These are phyloP conservation scores for Sanderia malayensis DNA, from an alignment of 30 jellyfish, hydroid and myxozoan species.

Conservation along the genomic window DNA sequence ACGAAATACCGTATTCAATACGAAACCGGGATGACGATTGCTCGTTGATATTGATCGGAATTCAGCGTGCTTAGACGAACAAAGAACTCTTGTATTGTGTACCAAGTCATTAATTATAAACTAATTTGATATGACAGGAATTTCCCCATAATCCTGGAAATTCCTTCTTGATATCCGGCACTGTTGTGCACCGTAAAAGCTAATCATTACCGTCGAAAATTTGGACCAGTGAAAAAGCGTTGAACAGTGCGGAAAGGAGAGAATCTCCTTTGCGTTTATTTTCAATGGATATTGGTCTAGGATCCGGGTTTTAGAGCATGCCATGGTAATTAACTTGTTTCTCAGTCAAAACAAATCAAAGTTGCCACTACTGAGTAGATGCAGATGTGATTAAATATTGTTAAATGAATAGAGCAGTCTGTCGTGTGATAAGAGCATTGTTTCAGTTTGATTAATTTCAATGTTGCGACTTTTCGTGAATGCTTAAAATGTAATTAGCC, in stretches of 20 bases:
- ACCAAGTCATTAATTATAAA: no score
- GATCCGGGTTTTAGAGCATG: neutral
- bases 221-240: no score
- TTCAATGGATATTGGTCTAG: no score
- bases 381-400: no score
- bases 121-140: neutral
- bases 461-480: neutral
- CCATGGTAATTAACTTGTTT: neutral
- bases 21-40: neutral
- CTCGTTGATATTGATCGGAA: neutral
- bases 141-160: constrained; percentile 4
- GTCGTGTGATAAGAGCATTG: neutral
- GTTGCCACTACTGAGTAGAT: no score
- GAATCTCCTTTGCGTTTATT: no score
- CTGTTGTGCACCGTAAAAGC: neutral
- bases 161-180: neutral
- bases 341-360: no score
- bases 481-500: neutral
- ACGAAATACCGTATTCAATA: neutral
- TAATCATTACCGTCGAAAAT: no score
- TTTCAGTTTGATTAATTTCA: neutral
- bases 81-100: no score
- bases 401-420: neutral
- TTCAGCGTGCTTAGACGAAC: no score
- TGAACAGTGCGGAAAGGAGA: no score